Conservation (phyloP, 2,888 invertebrate genomes). For the Creontiades dilutus region DNA sequence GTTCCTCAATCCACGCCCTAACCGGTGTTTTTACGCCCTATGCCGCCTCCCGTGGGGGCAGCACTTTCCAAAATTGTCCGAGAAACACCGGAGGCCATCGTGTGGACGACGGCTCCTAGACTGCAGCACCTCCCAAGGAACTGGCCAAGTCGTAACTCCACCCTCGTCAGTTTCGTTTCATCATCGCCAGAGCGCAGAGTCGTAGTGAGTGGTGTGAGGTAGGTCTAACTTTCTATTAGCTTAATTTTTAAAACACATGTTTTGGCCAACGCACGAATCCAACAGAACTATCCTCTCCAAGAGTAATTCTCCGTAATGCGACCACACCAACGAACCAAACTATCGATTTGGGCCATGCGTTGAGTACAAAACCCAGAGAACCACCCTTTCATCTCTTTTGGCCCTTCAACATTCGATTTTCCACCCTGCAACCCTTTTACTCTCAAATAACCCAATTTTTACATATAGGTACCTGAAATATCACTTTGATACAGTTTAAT, state of each 20-base stretch:
- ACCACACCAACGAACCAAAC: too few relatives aligned
- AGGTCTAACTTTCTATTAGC: constrained; percentile 62
- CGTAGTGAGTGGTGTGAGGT: constrained; percentile 49
- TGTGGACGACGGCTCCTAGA: background rate
- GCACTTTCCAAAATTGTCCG: constrained; percentile 20
- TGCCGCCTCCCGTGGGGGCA: constrained; percentile 4
- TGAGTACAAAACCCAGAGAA: too few relatives aligned
- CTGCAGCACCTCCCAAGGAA: constrained; percentile 44
- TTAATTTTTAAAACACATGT: constrained; percentile 45
- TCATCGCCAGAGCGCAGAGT: constrained; percentile 55
- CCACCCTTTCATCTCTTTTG: too few relatives aligned
- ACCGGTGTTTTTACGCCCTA: background rate
- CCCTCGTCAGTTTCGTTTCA: constrained; percentile 52
- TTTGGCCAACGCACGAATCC: constrained; percentile 23
- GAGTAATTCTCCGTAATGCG: too few relatives aligned
- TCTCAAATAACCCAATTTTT: too few relatives aligned
- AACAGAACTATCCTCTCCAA: background rate
- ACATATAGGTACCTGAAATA: too few relatives aligned
- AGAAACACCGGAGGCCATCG: background rate
- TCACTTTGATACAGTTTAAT: too few relatives aligned
- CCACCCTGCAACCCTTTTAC: background rate
- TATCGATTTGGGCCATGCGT: too few relatives aligned
- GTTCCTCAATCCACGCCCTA: constrained; percentile 27
- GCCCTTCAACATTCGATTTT: background rate
- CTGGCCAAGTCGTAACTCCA: background rate